A percentile compares a stretch with the other conserved stretches of the same genome.
Conservation (phyloP, 2,888 invertebrate species). For the Diloba caeruleocephala region DNA sequence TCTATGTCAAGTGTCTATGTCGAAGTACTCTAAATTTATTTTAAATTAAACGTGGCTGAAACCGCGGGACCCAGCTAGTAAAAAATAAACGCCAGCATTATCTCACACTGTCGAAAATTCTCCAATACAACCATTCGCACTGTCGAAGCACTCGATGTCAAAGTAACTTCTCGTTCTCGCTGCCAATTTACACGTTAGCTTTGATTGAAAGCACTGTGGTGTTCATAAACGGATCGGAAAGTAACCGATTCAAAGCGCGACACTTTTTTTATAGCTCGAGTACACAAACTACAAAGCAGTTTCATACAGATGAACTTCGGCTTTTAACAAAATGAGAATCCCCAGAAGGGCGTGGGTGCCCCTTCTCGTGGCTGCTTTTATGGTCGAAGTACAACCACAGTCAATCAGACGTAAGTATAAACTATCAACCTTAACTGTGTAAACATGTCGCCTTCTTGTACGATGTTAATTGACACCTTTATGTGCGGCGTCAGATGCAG, state of each 20-base stretch:
- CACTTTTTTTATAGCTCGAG: slow-evolving; percentile 57
- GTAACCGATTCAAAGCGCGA: slow-evolving; percentile 13
- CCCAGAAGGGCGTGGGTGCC: slow-evolving; percentile 67
- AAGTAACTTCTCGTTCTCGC: slow-evolving; percentile 18
- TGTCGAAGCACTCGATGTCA: slow-evolving; percentile 36
- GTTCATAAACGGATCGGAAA: slow-evolving; percentile 37
- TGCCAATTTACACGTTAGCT: slow-evolving; percentile 38
- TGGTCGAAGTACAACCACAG: slow-evolving; percentile 62
- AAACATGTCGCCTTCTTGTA: too few relatives aligned
- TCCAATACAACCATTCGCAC: slow-evolving; percentile 14
- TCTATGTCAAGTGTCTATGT: too few relatives aligned
- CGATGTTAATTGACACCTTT: too few relatives aligned
- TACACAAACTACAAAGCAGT: slow-evolving; percentile 40
- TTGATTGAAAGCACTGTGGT: slow-evolving; percentile 57
- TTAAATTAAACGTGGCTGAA: too few relatives aligned
- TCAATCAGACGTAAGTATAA: slow-evolving; percentile 73
- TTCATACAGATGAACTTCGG: slow-evolving; percentile 63
- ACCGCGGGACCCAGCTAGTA: too few relatives aligned
- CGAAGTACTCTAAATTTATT: too few relatives aligned
- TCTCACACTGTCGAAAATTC: slow-evolving; percentile 5
- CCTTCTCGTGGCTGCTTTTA: slow-evolving; percentile 62
- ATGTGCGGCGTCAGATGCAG: slow-evolving; percentile 14
- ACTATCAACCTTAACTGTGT: slow-evolving; percentile 11
- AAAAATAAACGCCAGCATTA: neutral
- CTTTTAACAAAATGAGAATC: slow-evolving; percentile 67